A percentile compares a stretch with the other conserved stretches of the same genome.
Conservation (phyloP, 92 coral and sea anemone species). For the Pocillopora meandrina region DNA sequence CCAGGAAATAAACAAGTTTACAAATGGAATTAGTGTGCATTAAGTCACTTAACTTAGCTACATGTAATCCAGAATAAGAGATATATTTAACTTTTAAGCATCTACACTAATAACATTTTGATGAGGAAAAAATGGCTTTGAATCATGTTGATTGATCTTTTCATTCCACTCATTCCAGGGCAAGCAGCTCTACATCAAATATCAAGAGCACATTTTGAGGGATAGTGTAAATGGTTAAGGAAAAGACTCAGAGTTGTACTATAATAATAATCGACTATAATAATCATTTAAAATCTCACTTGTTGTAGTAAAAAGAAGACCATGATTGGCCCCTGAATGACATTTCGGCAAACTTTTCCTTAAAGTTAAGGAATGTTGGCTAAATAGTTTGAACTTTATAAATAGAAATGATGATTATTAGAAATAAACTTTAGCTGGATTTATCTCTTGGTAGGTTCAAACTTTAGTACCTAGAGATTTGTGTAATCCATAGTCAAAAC, state of each 20-base stretch:
- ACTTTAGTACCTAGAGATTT: no score
- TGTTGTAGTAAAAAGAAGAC: neutral
- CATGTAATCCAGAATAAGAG: neutral
- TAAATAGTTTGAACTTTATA: no score
- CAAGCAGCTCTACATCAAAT: conserved; percentile 90
- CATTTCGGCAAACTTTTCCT: no score
- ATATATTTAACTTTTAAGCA: neutral
- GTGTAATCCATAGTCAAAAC: no score
- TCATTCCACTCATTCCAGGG: conserved; percentile 8
- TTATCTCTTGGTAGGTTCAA: no score
- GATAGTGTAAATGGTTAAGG: conserved; percentile 87
- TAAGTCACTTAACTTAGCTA: neutral
- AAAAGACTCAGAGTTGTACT: neutral
- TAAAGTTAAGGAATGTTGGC: no score
- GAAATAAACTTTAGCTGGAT: neutral
- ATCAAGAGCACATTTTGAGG: conserved; percentile 83
- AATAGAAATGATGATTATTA: no score
- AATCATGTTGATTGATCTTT: neutral
- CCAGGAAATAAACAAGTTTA: neutral
- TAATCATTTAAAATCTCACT: no score
- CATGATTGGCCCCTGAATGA: no score
- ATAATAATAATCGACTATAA: neutral
- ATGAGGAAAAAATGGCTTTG: neutral
- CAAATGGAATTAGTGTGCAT: neutral
- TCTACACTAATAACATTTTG: neutral